phyloP scores from a whole-genome alignment of 2,797 vertebrate species.

The Pipistrellus pipistrellus region DNA sequence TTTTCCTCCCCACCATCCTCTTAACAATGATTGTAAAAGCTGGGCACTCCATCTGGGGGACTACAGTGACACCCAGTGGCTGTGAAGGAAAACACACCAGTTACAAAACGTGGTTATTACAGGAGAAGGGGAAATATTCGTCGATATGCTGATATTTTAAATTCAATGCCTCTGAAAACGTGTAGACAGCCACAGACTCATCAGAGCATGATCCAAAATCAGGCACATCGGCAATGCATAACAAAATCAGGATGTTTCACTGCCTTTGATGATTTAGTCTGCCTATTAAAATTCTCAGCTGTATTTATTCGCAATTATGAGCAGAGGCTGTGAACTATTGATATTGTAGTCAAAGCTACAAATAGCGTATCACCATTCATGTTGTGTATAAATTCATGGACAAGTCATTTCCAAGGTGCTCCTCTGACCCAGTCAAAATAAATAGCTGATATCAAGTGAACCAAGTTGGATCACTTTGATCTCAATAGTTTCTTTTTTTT shows the following conservation, averaged over 20 bases:
- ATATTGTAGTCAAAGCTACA: background rate
- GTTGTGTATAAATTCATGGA: background rate
- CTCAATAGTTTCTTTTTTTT: background rate
- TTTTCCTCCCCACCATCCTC: background rate
- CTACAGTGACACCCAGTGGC: slow-evolving; percentile 85
- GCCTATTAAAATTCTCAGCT: slow-evolving; percentile 40
- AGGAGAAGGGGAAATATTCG: background rate
- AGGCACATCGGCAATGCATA: background rate
- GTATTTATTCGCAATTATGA: background rate
- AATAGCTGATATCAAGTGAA: background rate
- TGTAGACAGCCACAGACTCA: background rate
- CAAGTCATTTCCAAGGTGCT: background rate
- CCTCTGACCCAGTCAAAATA: background rate
- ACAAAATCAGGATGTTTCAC: background rate
- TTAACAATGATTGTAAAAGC: background rate
- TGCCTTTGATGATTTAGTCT: background rate
- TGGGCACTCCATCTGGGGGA: slow-evolving; percentile 63
- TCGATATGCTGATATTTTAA: background rate
- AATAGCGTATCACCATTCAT: background rate
- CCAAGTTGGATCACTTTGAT: background rate
- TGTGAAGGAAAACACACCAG: background rate
- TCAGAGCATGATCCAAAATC: background rate
- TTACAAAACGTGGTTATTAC: background rate
- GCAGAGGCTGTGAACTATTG: background rate
- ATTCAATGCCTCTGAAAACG: background rate